phyloP scores from a whole-genome alignment of 2,113 vertebrate genomes.

The Engystomops pustulosus region DNA sequence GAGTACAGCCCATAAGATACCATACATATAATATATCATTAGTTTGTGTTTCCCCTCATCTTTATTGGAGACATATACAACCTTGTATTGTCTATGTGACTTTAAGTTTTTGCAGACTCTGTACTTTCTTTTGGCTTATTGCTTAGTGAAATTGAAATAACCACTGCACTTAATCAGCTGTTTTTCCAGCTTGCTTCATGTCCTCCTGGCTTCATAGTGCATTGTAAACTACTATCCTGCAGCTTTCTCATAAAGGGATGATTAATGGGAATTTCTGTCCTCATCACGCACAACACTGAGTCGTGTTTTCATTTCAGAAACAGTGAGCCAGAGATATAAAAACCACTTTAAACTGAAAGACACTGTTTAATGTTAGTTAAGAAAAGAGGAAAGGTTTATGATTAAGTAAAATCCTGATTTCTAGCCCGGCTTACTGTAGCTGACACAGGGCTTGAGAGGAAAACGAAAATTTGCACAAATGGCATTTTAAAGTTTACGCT shows the following conservation, averaged over 20 bases:
- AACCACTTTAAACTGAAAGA: background rate
- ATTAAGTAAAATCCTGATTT: background rate
- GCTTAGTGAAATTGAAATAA: constrained; percentile 30
- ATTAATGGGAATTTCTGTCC: constrained; percentile 23
- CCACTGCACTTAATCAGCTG: constrained; percentile 32
- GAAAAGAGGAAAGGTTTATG: background rate
- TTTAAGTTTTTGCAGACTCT: constrained; percentile 12
- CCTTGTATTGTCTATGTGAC: background rate
- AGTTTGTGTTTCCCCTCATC: background rate
- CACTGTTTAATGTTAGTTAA: background rate
- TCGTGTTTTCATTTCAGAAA: background rate
- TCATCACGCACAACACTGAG: background rate
- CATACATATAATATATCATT: background rate
- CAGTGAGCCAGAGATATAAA: background rate
- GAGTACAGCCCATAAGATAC: no score
- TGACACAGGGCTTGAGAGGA: constrained; percentile 42
- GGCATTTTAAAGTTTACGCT: constrained; percentile 50
- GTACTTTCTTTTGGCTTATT: background rate
- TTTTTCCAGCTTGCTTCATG: constrained; percentile 17
- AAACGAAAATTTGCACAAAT: constrained; percentile 59
- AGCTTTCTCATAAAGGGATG: constrained; percentile 14
- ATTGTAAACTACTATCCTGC: constrained; percentile 29
- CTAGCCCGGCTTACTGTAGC: background rate
- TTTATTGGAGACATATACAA: background rate
- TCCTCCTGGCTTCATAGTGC: constrained; percentile 26